phyloP scores from a whole-genome alignment of 64 coral and sea anemone species.

The Montipora cactus region DNA sequence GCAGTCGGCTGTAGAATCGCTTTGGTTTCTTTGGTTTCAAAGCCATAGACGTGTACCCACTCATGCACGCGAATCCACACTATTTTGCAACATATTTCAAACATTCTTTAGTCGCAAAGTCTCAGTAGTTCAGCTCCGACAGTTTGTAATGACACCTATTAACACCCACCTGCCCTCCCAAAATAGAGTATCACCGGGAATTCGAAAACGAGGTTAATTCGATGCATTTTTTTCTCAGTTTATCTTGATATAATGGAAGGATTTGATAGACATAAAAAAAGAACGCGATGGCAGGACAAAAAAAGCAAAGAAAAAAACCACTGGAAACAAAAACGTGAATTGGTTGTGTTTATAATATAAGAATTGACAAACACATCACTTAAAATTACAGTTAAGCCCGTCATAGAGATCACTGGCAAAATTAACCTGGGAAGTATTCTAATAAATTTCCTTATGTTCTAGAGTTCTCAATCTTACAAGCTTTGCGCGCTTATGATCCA shows the following conservation, averaged over 20 bases:
- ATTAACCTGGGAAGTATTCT: not conserved
- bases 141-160: not conserved
- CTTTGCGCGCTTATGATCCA: not conserved
- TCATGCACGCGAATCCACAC: not conserved
- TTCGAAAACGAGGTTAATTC: constrained; percentile 17
- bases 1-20: not conserved
- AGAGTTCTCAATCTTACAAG: not conserved
- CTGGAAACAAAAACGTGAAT: not conserved
- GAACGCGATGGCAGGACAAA: no score
- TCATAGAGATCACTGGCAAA: not conserved
- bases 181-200: not conserved
- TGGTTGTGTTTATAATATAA: not conserved
- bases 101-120: not conserved
- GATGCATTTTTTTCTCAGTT: not conserved
- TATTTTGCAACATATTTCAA: not conserved
- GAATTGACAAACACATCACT: not conserved
- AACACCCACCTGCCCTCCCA: not conserved
- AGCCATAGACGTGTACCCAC: not conserved
- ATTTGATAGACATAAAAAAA: no score
- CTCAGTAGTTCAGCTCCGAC: no score
- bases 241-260: not conserved
- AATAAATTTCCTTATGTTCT: not conserved
- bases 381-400: not conserved
- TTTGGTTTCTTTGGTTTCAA: not conserved
- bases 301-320: not conserved